Evolutionary conservation across 2,888 invertebrate species (phyloP).

Genomic region (Andrena hattorfiana): DNA sequence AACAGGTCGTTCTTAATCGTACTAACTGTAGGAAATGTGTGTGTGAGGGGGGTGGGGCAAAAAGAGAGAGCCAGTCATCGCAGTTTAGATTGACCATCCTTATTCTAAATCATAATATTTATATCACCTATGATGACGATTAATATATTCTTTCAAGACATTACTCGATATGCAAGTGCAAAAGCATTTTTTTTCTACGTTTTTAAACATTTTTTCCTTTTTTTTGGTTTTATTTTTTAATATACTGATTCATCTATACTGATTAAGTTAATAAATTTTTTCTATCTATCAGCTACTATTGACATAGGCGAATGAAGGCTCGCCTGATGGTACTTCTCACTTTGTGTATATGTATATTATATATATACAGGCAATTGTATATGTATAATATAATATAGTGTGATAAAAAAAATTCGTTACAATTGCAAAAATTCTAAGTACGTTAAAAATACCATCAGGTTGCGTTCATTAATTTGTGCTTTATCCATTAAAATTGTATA

Average conservation of each 20-base stretch:
- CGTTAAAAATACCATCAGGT: slow-evolving; percentile 74
- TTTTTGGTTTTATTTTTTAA: slow-evolving; percentile 36
- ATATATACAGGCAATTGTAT: slow-evolving; percentile 1
- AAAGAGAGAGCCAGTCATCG: slow-evolving; percentile 47
- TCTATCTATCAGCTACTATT: slow-evolving; percentile 72
- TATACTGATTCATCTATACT: slow-evolving; percentile 83
- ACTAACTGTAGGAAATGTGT: background rate
- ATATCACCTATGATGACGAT: slow-evolving; percentile 61
- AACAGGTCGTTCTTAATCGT: slow-evolving; percentile 23
- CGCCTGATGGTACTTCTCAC: slow-evolving; percentile 73
- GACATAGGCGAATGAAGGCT: slow-evolving; percentile 75
- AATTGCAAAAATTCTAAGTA: slow-evolving; percentile 68
- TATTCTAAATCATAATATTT: slow-evolving; percentile 60
- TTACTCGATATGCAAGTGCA: slow-evolving; percentile 76
- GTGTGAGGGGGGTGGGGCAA: background rate
- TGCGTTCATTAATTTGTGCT: slow-evolving; percentile 75
- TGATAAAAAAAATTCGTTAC: slow-evolving; percentile 66
- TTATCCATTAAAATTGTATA: slow-evolving; percentile 74
- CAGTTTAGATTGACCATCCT: slow-evolving; percentile 68
- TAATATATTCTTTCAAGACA: slow-evolving; percentile 64
- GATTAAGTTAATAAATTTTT: slow-evolving; percentile 79
- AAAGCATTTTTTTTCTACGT: slow-evolving; percentile 69
- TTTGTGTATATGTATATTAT: slow-evolving; percentile 26
- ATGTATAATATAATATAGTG: slow-evolving; percentile 31
- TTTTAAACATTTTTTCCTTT: slow-evolving; percentile 65